phyloP scores from a whole-genome alignment of 2,797 vertebrate genomes.

The Linurgus olivaceus region DNA sequence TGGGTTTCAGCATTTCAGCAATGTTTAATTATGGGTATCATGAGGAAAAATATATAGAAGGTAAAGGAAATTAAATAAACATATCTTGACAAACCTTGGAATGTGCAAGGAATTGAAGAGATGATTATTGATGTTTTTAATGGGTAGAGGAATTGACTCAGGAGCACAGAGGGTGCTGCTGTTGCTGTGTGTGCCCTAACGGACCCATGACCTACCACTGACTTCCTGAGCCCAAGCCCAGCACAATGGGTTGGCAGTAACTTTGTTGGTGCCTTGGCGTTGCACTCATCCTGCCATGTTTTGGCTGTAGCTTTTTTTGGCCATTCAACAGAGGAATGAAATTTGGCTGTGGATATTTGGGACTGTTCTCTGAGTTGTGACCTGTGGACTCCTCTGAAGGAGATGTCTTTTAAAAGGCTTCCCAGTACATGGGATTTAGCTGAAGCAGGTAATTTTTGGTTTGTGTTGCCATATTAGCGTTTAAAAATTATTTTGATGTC shows the following conservation, averaged over 20 bases:
- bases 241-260: neutral
- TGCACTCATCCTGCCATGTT: neutral
- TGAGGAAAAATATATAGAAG: neutral
- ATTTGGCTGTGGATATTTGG: neutral
- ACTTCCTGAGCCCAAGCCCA: neutral
- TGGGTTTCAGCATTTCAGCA: neutral
- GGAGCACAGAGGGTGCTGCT: accelerated
- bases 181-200: neutral
- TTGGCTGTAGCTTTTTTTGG: neutral
- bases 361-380: accelerated
- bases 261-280: neutral
- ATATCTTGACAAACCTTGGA: neutral
- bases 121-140: neutral
- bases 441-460: neutral
- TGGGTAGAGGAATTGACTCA: neutral
- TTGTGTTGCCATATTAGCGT: neutral
- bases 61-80: neutral
- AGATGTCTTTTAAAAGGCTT: neutral
- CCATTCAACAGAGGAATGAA: neutral
- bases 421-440: neutral
- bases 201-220: accelerated
- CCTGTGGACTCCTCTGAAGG: neutral
- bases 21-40: neutral
- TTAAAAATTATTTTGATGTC: neutral
- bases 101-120: neutral